Evolutionary conservation across 2,888 invertebrate species (phyloP).

Genomic region (Leptopterna dolabrata): DNA sequence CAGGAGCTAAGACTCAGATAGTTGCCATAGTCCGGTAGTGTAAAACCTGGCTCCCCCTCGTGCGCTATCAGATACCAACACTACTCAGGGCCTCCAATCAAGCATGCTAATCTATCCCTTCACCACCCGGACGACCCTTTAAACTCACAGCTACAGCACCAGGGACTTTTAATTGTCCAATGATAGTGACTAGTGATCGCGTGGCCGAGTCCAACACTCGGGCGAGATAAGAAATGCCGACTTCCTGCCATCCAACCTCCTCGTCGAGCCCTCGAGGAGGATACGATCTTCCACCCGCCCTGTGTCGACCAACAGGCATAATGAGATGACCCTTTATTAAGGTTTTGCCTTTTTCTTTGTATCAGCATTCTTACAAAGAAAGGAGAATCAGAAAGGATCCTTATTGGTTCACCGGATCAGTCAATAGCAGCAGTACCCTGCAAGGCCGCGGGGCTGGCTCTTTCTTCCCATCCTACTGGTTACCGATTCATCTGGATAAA

Average conservation of each 20-base stretch:
- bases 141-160: neutral
- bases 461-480: neutral
- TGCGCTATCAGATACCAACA: conserved; percentile 32
- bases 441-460: neutral
- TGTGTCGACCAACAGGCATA: conserved; percentile 29
- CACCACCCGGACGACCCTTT: neutral
- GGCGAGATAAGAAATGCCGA: conserved; percentile 18
- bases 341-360: conserved; percentile 28
- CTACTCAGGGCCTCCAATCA: conserved; percentile 14
- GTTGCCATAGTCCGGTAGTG: conserved; percentile 18
- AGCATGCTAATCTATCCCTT: conserved; percentile 47
- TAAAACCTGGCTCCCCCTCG: conserved; percentile 16
- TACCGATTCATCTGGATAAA: conserved; percentile 25
- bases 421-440: conserved; percentile 23
- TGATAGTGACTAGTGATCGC: conserved; percentile 43
- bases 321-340: conserved; percentile 52
- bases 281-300: neutral
- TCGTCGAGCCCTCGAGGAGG: neutral
- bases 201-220: conserved; percentile 16
- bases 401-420: conserved; percentile 45
- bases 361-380: conserved; percentile 16
- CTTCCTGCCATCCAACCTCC: neutral
- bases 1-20: neutral
- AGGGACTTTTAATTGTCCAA: conserved; percentile 41
- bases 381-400: conserved; percentile 40